Conservation (phyloP, 2,113 vertebrate genomes). For the Larimichthys polyactis region DNA sequence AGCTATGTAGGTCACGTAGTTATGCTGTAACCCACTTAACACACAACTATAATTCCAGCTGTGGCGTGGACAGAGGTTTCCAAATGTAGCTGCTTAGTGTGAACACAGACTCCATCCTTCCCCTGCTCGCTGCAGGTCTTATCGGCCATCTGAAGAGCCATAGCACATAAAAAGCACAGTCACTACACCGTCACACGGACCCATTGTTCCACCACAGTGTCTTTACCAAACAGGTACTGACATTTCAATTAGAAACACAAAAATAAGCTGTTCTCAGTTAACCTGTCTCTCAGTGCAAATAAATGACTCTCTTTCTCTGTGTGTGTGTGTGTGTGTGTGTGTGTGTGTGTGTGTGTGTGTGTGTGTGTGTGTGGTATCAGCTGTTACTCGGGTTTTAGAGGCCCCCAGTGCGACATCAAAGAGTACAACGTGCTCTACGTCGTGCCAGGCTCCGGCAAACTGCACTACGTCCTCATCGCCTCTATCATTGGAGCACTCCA, state of each 20-base stretch:
- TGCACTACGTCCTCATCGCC: conserved; percentile 98
- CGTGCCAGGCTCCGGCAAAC: conserved; percentile 96
- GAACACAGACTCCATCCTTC: neutral
- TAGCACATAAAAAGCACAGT: conserved; percentile 17
- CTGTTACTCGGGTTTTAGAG: conserved; percentile 97
- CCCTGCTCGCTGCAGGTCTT: neutral
- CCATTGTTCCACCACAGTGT: conserved; percentile 36
- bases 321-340: neutral
- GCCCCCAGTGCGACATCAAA: conserved; percentile 98
- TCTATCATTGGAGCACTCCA: conserved; percentile 98
- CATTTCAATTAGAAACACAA: conserved; percentile 54
- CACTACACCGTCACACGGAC: neutral
- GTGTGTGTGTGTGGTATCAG: conserved; percentile 79
- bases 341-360: conserved; percentile 41
- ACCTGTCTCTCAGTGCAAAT: conserved; percentile 38
- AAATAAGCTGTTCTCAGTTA: conserved; percentile 26
- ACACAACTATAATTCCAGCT: neutral
- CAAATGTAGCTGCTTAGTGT: neutral
- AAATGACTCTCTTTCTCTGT: conserved; percentile 23
- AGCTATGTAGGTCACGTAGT: no score
- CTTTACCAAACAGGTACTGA: conserved; percentile 29
- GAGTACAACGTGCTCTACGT: conserved; percentile 99
- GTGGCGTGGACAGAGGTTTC: neutral
- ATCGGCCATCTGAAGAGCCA: conserved; percentile 46
- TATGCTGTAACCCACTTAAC: no score